Percentiles rank a stretch among this genome's conserved stretches.
Conservation (phyloP, 1,140 invertebrate genomes). For the Lucilia sericata region DNA sequence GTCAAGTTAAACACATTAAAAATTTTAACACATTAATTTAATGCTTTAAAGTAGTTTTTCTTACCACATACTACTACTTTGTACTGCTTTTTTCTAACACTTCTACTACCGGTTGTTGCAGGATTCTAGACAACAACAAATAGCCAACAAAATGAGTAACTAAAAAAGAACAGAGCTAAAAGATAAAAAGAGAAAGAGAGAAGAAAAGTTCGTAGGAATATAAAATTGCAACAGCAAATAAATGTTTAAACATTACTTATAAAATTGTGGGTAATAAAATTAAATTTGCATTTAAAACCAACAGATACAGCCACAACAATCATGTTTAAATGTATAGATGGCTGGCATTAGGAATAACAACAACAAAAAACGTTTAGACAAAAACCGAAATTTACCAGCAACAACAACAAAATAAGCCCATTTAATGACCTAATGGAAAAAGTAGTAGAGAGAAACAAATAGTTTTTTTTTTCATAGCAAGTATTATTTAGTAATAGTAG, state of each 20-base stretch:
- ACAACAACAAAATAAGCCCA: background rate
- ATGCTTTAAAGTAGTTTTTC: slow-evolving; percentile 24
- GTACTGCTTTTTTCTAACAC: background rate
- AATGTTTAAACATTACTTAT: slow-evolving; percentile 23
- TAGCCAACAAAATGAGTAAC: background rate
- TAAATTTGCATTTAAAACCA: slow-evolving; percentile 23
- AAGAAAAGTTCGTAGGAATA: background rate
- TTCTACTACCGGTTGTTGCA: background rate
- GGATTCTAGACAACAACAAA: background rate
- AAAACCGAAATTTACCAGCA: background rate
- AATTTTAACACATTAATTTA: slow-evolving; percentile 25
- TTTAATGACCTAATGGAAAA: slow-evolving; percentile 9
- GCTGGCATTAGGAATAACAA: background rate
- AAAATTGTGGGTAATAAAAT: slow-evolving; percentile 29
- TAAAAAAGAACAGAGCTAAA: background rate
- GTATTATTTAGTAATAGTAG: background rate
- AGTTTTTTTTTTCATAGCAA: background rate
- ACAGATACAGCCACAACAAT: background rate
- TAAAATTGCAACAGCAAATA: slow-evolving; percentile 14
- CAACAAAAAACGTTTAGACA: background rate
- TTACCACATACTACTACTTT: background rate
- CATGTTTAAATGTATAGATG: background rate
- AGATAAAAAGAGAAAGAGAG: slow-evolving; percentile 3
- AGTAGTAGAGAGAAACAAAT: background rate
- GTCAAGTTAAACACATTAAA: slow-evolving; percentile 29